These are phyloP conservation scores for Corynorhinus townsendii DNA, from an alignment of 2,113 vertebrate genomes.

Conservation along the genomic window DNA sequence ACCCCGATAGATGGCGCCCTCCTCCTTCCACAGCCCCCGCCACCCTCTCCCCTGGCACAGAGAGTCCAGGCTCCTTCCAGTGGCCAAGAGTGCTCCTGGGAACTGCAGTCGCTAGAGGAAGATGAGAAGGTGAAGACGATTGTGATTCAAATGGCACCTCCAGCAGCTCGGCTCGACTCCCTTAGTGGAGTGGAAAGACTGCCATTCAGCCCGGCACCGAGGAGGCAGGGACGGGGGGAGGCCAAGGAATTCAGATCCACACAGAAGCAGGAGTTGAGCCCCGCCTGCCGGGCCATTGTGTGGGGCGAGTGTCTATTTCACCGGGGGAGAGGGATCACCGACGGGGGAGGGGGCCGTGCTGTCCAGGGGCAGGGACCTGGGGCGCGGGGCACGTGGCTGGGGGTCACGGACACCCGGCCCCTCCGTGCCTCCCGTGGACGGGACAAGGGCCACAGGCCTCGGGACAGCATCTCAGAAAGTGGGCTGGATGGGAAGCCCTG, in stretches of 20 bases:
- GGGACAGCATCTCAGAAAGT: not conserved
- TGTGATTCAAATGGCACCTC: constrained; percentile 41
- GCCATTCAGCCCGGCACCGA: not conserved
- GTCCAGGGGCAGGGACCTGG: not conserved
- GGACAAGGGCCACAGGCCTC: no score
- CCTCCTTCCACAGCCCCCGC: not conserved
- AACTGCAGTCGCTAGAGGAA: not conserved
- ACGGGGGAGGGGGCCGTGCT: not conserved
- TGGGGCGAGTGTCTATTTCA: not conserved
- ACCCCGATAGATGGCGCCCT: no score
- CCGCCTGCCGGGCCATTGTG: not conserved
- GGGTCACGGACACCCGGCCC: not conserved
- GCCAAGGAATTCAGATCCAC: not conserved
- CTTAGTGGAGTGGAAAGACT: constrained; percentile 18
- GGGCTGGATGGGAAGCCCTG: not conserved
- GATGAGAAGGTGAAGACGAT: constrained; percentile 20
- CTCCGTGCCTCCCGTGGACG: no score
- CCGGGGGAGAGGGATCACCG: not conserved
- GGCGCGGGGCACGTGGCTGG: not conserved
- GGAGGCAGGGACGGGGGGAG: not conserved
- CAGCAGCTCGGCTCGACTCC: no score
- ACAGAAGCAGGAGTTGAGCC: not conserved
- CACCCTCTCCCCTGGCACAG: not conserved
- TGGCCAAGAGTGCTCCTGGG: no score
- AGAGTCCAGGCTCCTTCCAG: not conserved